These are phyloP conservation scores for Caenorhabditis tropicalis DNA, from an alignment of 1,140 invertebrate genomes.

Conservation along the genomic window DNA sequence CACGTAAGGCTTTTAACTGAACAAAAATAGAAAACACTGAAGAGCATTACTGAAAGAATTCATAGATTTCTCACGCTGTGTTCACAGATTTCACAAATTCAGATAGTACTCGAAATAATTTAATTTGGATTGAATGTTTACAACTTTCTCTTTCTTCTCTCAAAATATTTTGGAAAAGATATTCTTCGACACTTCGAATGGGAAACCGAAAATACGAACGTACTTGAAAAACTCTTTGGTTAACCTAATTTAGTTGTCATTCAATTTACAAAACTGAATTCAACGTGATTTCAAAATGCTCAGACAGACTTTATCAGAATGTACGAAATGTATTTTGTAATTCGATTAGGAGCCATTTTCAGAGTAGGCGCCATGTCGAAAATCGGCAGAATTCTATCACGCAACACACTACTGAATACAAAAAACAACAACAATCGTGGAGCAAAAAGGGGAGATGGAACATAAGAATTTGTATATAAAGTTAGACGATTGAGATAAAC, in stretches of 20 bases:
- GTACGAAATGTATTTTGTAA: conserved; percentile 24
- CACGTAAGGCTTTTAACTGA: too few relatives aligned
- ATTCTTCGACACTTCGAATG: too few relatives aligned
- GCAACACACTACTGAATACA: conserved; percentile 18
- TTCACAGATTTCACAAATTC: too few relatives aligned
- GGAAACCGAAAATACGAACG: background rate
- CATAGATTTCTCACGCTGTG: too few relatives aligned
- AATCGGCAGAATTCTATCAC: background rate
- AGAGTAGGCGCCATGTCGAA: background rate
- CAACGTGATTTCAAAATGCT: background rate
- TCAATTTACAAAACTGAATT: background rate
- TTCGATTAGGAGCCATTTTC: conserved; percentile 14
- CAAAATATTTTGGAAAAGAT: too few relatives aligned
- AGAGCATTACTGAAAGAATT: too few relatives aligned
- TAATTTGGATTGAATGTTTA: too few relatives aligned
- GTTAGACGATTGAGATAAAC: background rate
- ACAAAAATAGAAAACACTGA: too few relatives aligned
- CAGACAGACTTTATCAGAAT: background rate
- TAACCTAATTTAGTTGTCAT: background rate
- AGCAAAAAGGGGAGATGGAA: background rate
- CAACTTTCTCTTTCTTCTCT: too few relatives aligned
- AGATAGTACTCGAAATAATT: too few relatives aligned
- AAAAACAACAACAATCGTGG: conserved; percentile 7
- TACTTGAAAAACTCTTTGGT: background rate
- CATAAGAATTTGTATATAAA: conserved; percentile 23